These are phyloP conservation scores for Anser brachyrhynchus DNA, from an alignment of 2,113 vertebrate genomes.

Conservation along the genomic window DNA sequence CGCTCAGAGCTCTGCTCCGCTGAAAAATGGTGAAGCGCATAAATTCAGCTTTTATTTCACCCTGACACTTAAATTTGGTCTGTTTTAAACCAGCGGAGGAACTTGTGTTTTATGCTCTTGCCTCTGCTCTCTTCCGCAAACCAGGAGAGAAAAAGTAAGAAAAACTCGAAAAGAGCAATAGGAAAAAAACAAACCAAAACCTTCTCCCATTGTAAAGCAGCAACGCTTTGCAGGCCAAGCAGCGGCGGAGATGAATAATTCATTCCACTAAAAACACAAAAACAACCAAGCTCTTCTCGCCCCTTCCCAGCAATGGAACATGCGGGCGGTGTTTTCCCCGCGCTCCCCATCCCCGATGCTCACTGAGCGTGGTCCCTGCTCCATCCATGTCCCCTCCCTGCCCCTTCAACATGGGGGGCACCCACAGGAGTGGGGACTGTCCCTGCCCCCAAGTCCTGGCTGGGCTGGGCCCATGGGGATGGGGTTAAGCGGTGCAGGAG, in stretches of 20 bases:
- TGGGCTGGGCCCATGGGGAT: neutral
- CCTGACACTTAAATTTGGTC: neutral
- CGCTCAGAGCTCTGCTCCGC: accelerated
- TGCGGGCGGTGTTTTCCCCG: accelerated
- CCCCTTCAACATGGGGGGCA: neutral
- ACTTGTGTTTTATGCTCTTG: accelerated
- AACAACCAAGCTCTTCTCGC: accelerated
- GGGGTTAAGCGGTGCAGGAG: accelerated
- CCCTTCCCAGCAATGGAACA: neutral
- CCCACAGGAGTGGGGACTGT: accelerated
- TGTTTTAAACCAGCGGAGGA: neutral
- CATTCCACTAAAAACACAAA: neutral
- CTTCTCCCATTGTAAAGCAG: neutral
- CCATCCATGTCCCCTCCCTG: no score
- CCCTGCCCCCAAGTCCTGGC: accelerated
- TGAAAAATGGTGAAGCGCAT: neutral
- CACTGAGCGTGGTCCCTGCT: accelerated
- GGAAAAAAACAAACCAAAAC: neutral
- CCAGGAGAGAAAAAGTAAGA: accelerated
- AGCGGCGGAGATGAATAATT: neutral
- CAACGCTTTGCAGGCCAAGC: accelerated
- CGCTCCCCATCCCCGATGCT: neutral
- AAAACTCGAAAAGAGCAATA: no score
- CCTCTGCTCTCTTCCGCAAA: neutral
- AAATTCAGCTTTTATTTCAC: neutral